These are phyloP conservation scores for Aplysia californica DNA, from an alignment of 1,140 invertebrate species.

Conservation along the genomic window DNA sequence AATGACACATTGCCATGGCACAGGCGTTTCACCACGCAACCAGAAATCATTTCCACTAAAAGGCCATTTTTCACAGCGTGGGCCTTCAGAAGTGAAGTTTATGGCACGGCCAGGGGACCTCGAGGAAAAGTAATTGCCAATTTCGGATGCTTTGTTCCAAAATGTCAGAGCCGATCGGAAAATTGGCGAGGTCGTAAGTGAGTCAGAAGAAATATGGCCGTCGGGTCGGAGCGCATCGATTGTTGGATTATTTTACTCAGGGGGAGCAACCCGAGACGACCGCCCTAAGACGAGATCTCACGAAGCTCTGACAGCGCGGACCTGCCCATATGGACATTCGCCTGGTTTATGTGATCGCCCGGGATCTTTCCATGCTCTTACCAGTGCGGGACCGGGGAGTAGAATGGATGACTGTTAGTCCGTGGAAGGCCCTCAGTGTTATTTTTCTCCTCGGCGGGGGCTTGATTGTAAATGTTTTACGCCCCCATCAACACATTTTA, in stretches of 20 bases:
- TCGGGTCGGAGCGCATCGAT: conserved; percentile 19
- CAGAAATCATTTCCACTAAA: conserved; percentile 15
- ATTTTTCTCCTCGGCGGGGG: too few relatives aligned
- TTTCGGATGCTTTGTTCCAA: conserved; percentile 22
- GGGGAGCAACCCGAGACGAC: conserved; percentile 3
- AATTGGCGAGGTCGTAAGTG: conserved; percentile 17
- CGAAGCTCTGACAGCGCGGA: conserved; percentile 14
- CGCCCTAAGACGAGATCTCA: background rate
- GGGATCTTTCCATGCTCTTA: too few relatives aligned
- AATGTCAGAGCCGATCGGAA: conserved; percentile 22
- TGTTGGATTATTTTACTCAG: conserved; percentile 26
- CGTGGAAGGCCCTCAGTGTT: too few relatives aligned
- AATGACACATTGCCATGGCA: conserved; percentile 7
- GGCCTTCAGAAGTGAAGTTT: conserved; percentile 19
- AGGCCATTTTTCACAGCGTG: conserved; percentile 19
- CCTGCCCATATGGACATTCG: conserved; percentile 8
- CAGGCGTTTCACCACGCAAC: conserved; percentile 22
- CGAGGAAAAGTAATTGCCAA: conserved; percentile 25
- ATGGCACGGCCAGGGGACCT: conserved; percentile 2
- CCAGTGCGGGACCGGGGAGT: too few relatives aligned
- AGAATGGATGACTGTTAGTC: too few relatives aligned
- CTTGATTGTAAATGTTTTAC: too few relatives aligned
- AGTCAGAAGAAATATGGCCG: conserved; percentile 28
- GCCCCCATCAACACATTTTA: too few relatives aligned
- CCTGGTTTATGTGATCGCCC: background rate